Evolutionary conservation across 2,797 vertebrate genomes (phyloP).

Genomic region (Hypotaenidia okinawae): DNA sequence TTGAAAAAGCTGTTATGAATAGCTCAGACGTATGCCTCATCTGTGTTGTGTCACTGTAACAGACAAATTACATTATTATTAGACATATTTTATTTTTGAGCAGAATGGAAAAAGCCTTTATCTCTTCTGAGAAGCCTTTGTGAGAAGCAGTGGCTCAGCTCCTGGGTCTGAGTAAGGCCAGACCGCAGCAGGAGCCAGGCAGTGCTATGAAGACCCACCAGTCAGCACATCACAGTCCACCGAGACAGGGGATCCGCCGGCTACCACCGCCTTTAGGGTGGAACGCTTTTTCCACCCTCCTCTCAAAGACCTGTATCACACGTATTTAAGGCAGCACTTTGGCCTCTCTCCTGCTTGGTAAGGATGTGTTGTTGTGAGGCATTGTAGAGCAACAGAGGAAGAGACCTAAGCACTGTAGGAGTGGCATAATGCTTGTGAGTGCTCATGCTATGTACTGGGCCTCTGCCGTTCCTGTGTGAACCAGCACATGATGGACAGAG

Average conservation of each 20-base stretch:
- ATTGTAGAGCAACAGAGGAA: not conserved
- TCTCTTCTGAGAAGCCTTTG: not conserved
- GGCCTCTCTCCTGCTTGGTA: not conserved
- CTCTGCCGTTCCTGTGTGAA: not conserved
- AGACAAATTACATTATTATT: not conserved
- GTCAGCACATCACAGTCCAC: not conserved
- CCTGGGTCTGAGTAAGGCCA: not conserved
- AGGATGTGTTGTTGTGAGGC: not conserved
- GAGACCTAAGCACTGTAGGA: not conserved
- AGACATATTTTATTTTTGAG: not conserved
- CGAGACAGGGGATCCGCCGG: not conserved
- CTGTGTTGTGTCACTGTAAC: not conserved
- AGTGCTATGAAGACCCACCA: not conserved
- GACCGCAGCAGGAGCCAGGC: not conserved
- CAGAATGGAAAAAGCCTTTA: not conserved
- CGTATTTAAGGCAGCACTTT: not conserved
- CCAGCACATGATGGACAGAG: accelerated
- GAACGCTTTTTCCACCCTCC: not conserved
- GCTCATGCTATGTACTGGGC: accelerated
- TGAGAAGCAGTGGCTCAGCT: not conserved
- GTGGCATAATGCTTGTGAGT: accelerated
- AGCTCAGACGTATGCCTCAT: not conserved
- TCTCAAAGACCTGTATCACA: not conserved
- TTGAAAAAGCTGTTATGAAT: not conserved
- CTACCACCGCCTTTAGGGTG: not conserved